Evolutionary conservation across 2,888 invertebrate species (phyloP).

Genomic region (Perdita meconis): DNA sequence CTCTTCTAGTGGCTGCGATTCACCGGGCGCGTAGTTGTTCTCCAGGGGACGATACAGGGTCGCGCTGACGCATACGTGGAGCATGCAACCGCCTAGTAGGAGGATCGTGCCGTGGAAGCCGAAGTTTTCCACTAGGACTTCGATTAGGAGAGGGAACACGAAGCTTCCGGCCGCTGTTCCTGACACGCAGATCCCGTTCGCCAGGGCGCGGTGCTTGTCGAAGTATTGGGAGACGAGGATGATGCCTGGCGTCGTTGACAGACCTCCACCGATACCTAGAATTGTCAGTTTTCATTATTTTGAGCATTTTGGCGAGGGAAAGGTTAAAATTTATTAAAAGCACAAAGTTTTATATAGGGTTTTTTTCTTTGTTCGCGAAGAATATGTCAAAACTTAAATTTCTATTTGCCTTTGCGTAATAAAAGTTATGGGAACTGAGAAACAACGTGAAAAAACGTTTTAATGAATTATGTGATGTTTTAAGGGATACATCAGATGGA

Average conservation of each 20-base stretch:
- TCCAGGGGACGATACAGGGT: slow-evolving; percentile 88
- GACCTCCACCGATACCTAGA: slow-evolving; percentile 90
- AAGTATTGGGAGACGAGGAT: slow-evolving; percentile 93
- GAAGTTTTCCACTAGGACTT: slow-evolving; percentile 88
- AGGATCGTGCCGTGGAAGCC: slow-evolving; percentile 91
- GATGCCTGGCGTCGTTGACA: slow-evolving; percentile 92
- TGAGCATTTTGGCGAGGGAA: too few relatives aligned
- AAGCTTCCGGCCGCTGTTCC: slow-evolving; percentile 93
- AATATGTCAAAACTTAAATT: too few relatives aligned
- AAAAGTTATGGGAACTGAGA: too few relatives aligned
- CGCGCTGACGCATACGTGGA: slow-evolving; percentile 90
- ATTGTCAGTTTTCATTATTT: too few relatives aligned
- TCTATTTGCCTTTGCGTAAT: too few relatives aligned
- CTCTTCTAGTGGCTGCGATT: background rate
- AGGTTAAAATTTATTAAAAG: too few relatives aligned
- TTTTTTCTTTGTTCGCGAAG: too few relatives aligned
- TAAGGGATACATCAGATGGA: too few relatives aligned
- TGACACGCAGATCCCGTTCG: slow-evolving; percentile 92
- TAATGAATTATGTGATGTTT: too few relatives aligned
- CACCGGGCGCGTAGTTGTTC: slow-evolving; percentile 77
- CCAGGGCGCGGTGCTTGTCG: slow-evolving; percentile 91
- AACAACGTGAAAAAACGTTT: too few relatives aligned
- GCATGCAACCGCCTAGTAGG: slow-evolving; percentile 90
- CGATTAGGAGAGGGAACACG: slow-evolving; percentile 90
- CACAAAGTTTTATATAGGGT: too few relatives aligned